phyloP scores from a whole-genome alignment of 2,797 vertebrate species.

The Gymnoscopelus microlampas region DNA sequence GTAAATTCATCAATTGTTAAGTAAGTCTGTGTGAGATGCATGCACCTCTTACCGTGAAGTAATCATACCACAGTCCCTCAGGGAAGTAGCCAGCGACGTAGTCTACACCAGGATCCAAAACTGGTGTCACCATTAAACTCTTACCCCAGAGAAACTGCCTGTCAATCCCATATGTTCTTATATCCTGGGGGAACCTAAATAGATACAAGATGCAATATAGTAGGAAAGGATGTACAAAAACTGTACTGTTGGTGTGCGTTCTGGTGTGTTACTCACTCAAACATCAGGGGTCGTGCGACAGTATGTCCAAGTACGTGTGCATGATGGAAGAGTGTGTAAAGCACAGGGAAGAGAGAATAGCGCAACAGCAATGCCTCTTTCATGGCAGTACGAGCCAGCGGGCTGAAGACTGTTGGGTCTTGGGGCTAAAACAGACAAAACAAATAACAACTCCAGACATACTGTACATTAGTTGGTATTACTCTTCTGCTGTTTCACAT shows the following conservation, averaged over 20 bases:
- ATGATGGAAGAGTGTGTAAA: constrained; percentile 89
- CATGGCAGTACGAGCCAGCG: constrained; percentile 81
- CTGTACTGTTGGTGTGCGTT: background rate
- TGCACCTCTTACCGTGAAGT: constrained; percentile 83
- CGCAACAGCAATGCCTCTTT: constrained; percentile 83
- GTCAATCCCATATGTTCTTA: constrained; percentile 82
- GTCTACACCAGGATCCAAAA: constrained; percentile 81
- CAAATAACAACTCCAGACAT: constrained; percentile 3
- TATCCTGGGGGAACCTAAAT: constrained; percentile 84
- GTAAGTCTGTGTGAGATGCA: background rate
- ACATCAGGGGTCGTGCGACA: constrained; percentile 84
- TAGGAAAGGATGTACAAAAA: background rate
- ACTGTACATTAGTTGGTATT: background rate
- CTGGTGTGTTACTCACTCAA: constrained; percentile 81
- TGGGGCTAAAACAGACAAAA: constrained; percentile 78
- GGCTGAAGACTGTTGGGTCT: constrained; percentile 84
- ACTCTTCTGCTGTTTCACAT: background rate
- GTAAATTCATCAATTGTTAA: background rate
- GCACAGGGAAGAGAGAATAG: constrained; percentile 87
- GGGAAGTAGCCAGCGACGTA: constrained; percentile 85
- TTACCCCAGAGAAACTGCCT: constrained; percentile 90
- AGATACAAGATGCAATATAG: background rate
- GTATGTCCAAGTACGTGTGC: constrained; percentile 85
- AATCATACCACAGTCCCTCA: constrained; percentile 87
- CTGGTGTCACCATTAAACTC: constrained; percentile 87